Percentiles rank a stretch among this genome's conserved stretches.
These are phyloP conservation scores for Porites cylindrica DNA, from an alignment of 92 coral and sea anemone species.

Conservation along the genomic window DNA sequence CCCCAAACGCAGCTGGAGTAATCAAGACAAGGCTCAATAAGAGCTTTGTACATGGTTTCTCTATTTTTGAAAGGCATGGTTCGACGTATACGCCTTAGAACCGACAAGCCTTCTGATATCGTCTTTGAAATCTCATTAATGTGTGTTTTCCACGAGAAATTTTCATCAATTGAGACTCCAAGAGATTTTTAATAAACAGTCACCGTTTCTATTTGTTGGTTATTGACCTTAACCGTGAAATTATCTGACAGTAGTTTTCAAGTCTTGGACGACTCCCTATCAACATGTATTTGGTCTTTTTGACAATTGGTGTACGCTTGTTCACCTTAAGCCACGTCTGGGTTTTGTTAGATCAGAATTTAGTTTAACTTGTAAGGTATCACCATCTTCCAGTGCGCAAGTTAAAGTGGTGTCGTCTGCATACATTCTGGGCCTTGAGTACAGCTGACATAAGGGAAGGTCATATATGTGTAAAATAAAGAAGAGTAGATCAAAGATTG, in stretches of 20 bases:
- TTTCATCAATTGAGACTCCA: too few species aligned
- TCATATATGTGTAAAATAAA: too few species aligned
- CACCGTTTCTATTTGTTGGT: neutral
- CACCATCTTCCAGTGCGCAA: too few species aligned
- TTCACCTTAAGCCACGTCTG: neutral
- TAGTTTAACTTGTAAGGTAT: neutral
- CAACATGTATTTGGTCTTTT: slow-evolving; percentile 13
- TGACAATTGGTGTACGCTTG: neutral
- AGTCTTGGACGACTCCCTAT: slow-evolving; percentile 15
- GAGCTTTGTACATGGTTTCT: neutral
- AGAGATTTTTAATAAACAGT: neutral
- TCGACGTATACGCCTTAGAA: neutral
- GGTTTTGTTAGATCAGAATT: neutral
- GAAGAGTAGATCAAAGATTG: neutral
- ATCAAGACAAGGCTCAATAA: neutral
- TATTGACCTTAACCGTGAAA: slow-evolving; percentile 8
- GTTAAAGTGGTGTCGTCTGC: neutral
- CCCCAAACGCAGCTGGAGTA: neutral
- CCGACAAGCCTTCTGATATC: neutral
- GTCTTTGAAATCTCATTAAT: neutral
- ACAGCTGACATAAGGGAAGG: too few species aligned
- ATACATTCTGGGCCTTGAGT: too few species aligned
- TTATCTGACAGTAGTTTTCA: neutral
- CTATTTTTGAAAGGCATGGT: neutral
- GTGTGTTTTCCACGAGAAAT: neutral